These are phyloP conservation scores for Toxotes jaculatrix DNA, from an alignment of 2,113 vertebrate genomes.

Conservation along the genomic window DNA sequence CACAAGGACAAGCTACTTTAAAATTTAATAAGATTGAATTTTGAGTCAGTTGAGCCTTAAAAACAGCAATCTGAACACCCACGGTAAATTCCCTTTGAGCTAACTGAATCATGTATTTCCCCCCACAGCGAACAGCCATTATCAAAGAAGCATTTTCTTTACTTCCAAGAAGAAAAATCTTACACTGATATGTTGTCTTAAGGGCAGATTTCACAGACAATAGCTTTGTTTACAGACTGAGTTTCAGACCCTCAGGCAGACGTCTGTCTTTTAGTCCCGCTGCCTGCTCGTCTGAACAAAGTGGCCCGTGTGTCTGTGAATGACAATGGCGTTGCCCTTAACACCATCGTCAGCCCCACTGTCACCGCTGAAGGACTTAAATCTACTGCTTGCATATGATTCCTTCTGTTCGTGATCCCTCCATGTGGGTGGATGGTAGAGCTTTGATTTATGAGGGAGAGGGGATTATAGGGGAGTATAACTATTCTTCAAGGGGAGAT, in stretches of 20 bases:
- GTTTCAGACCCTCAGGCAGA: slow-evolving; percentile 63
- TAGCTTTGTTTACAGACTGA: slow-evolving; percentile 65
- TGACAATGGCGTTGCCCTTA: slow-evolving; percentile 77
- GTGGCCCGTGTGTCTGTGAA: slow-evolving; percentile 68
- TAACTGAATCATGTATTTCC: not conserved
- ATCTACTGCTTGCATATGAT: slow-evolving; percentile 1
- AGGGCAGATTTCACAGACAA: slow-evolving; percentile 71
- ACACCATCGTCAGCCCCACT: slow-evolving; percentile 48
- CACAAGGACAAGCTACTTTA: not conserved
- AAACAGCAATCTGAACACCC: not conserved
- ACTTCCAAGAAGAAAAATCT: slow-evolving; percentile 50
- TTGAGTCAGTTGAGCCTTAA: not conserved
- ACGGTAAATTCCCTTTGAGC: not conserved
- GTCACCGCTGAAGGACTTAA: slow-evolving; percentile 40
- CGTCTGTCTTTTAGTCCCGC: slow-evolving; percentile 59
- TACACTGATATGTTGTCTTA: slow-evolving; percentile 39
- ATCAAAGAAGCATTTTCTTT: slow-evolving; percentile 52
- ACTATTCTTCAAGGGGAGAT: not conserved
- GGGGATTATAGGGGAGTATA: not conserved
- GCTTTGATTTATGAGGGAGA: slow-evolving; percentile 24
- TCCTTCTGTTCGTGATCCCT: not conserved
- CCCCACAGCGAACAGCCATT: slow-evolving; percentile 8
- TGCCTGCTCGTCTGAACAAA: slow-evolving; percentile 69
- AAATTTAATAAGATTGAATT: not conserved
- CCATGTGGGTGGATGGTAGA: not conserved